Base-by-base conservation (phyloP, 2,113 vertebrate species). In the Dryoscopus gambensis region DNA sequence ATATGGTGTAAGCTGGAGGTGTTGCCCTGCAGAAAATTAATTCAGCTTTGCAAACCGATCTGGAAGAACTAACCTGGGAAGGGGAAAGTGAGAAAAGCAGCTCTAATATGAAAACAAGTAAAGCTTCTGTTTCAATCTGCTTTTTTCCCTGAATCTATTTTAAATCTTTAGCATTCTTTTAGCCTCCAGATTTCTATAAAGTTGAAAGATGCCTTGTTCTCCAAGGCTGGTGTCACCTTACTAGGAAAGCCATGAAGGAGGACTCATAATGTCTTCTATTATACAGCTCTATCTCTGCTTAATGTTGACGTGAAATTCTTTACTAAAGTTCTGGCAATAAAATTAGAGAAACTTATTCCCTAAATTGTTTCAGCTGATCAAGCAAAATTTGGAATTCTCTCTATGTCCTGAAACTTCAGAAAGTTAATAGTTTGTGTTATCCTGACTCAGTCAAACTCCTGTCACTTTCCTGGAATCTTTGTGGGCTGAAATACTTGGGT, bases 351-450 rank as follows among this genome's bases (percentile, higher is more conserved):
- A 93, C 35, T 69, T 80, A 82, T 24, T 92, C 60, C 47, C 63
- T 90, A 84, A 94, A 92, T 95, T 92, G 67, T 87, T 97, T 93
- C 81, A 91, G 93, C 95, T 95, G 93, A 97, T 96, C 77, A 91
- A 93, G 86, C 87, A 96, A 84, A 94, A 94, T 92, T 91, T 83
- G 69, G 68, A 96, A 95, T 96, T 91, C 59, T 87, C 47, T 81
- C 76, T 93, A 12, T 62, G 60, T 93, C 81, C 87, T 89, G 87
- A 90, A 86, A 94, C 75, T 96, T 86, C 89, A 91, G 84, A 42
- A 94, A 86, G 86, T 76, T 93, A 94, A 88, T 90, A 89, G 68
- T 56, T 88, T 85, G 53, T 95, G 78, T 96, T 97, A 79, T 78
- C 90, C 90, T 81, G 80, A 96, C 79, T 91, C 95, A 93, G 82